A percentile compares a stretch with the other conserved stretches of the same genome.
Conservation (phyloP, 2,797 vertebrate species). For the Rachycentron canadum region DNA sequence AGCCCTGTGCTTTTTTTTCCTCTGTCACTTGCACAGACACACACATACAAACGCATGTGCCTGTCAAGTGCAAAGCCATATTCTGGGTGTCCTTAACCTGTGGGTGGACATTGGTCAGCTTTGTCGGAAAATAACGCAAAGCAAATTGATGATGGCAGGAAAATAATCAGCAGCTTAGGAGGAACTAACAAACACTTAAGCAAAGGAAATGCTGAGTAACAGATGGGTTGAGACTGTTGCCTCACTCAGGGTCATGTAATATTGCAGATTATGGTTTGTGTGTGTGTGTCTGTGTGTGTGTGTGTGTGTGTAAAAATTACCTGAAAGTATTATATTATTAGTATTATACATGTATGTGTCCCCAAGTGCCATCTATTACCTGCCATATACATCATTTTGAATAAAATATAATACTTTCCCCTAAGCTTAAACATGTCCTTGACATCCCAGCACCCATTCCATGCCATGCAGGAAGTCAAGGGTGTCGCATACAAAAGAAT, state of each 20-base stretch:
- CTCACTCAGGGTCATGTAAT: not conserved
- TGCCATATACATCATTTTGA: slow-evolving; percentile 33
- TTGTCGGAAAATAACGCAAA: slow-evolving; percentile 7
- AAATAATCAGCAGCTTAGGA: slow-evolving; percentile 15
- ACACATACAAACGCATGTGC: slow-evolving; percentile 35
- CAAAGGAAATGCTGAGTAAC: not conserved
- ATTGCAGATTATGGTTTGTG: not conserved
- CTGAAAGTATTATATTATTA: not conserved
- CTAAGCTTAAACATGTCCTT: slow-evolving; percentile 9
- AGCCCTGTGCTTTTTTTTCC: slow-evolving; percentile 61
- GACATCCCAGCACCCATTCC: slow-evolving; percentile 18
- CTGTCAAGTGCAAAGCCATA: slow-evolving; percentile 48
- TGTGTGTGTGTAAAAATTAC: not conserved
- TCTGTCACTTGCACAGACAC: slow-evolving; percentile 32
- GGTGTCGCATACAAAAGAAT: slow-evolving; percentile 30
- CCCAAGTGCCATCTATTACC: slow-evolving; percentile 23
- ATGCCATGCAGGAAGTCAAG: slow-evolving; percentile 24
- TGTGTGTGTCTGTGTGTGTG: not conserved
- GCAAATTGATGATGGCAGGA: slow-evolving; percentile 23
- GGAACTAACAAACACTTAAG: slow-evolving; percentile 18
- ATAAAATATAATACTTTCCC: slow-evolving; percentile 27
- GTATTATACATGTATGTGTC: fast-evolving
- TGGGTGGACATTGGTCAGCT: slow-evolving; percentile 31
- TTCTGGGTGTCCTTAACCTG: slow-evolving; percentile 45
- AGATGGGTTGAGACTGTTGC: not conserved